Evolutionary conservation across 1,140 invertebrate species (phyloP).

Genomic region (Venturia canescens): DNA sequence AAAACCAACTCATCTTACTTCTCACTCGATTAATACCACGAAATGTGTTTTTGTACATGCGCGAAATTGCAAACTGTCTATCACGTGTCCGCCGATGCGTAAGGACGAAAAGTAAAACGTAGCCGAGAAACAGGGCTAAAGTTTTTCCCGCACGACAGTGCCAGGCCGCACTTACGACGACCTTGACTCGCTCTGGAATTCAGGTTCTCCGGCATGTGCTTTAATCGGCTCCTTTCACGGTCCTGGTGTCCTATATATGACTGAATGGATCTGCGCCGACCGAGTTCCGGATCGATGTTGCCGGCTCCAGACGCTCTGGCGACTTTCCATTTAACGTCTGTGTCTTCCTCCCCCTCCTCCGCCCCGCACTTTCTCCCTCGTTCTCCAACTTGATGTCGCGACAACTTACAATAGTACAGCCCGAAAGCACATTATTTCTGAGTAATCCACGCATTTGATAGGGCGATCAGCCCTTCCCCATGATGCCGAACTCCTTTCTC

Average conservation of each 20-base stretch:
- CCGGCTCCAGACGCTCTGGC: conserved; percentile 36
- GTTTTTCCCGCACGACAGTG: not conserved
- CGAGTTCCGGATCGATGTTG: conserved; percentile 29
- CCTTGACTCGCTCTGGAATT: conserved; percentile 36
- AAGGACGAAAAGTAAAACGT: not conserved
- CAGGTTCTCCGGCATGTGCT: conserved; percentile 23
- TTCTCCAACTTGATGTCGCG: not conserved
- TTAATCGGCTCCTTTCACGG: not conserved
- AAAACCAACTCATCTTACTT: not conserved
- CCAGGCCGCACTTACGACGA: not conserved
- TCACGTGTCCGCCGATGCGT: not conserved
- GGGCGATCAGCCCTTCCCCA: not conserved
- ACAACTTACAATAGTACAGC: not conserved
- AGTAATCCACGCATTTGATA: not conserved
- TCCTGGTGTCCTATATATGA: not conserved
- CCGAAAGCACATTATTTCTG: not conserved
- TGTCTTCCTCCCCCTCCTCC: not conserved
- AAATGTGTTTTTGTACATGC: not conserved
- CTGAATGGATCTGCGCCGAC: conserved; percentile 14
- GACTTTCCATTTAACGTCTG: not conserved
- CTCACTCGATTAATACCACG: not conserved
- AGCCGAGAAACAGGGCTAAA: not conserved
- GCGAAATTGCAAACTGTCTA: not conserved
- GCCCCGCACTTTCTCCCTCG: too few relatives aligned
- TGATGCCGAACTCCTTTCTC: too few relatives aligned